A percentile compares a stretch with the other conserved stretches of the same genome.
These are phyloP conservation scores for Leptobrachium ailaonicum DNA, from an alignment of 2,113 vertebrate genomes.

Conservation along the genomic window DNA sequence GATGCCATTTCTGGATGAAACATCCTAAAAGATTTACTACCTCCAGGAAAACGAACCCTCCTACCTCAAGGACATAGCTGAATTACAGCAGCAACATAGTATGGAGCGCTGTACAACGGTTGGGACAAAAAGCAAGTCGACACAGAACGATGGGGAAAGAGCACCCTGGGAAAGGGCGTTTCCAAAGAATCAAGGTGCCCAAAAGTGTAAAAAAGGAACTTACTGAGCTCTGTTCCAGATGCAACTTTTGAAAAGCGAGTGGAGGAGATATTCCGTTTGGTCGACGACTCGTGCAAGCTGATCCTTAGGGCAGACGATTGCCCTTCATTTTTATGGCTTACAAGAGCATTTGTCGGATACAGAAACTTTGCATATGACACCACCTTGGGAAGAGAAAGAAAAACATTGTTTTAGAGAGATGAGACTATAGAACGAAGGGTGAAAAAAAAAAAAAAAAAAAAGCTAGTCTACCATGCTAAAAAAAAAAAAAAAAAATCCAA, in stretches of 20 bases:
- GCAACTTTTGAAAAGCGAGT: conserved; percentile 74
- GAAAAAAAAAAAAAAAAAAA: background rate
- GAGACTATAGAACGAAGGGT: too few relatives aligned
- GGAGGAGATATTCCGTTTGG: conserved; percentile 64
- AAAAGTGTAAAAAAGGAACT: background rate
- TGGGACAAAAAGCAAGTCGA: too few relatives aligned
- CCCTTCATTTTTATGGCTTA: conserved; percentile 77
- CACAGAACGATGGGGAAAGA: too few relatives aligned
- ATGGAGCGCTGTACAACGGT: too few relatives aligned
- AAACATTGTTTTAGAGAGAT: too few relatives aligned
- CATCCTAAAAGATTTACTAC: too few relatives aligned
- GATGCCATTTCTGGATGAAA: too few relatives aligned
- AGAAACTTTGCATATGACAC: conserved; percentile 95
- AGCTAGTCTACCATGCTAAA: background rate
- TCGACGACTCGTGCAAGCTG: conserved; percentile 55
- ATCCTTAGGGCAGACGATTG: conserved; percentile 65
- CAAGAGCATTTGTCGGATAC: conserved; percentile 90
- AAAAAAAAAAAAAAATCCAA: too few relatives aligned
- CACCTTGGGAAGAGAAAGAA: conserved; percentile 67
- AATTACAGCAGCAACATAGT: too few relatives aligned
- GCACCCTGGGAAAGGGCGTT: too few relatives aligned
- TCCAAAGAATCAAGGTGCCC: background rate
- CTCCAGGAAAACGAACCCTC: too few relatives aligned
- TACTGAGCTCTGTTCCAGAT: conserved; percentile 82
- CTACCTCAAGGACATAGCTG: too few relatives aligned